Conservation (phyloP, 2,888 invertebrate genomes). For the Polietes domitor region DNA sequence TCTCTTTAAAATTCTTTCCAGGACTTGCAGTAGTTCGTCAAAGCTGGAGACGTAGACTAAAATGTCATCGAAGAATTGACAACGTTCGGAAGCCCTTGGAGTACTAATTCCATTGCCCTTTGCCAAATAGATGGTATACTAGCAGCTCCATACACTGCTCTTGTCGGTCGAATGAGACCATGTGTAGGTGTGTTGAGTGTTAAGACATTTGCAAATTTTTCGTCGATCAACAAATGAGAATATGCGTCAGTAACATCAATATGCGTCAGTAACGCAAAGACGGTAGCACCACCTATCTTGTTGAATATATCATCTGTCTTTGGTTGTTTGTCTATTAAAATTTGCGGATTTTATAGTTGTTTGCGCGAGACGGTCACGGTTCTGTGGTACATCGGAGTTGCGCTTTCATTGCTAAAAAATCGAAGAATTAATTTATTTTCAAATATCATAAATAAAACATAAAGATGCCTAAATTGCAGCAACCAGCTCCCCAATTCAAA, state of each 20-base stretch:
- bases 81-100: constrained; percentile 44
- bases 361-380: no score
- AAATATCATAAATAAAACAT: constrained; percentile 9
- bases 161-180: no score
- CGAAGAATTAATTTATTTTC: no score
- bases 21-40: constrained; percentile 35
- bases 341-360: constrained; percentile 60
- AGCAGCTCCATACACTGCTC: constrained; percentile 44
- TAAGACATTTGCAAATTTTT: constrained; percentile 38
- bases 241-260: constrained; percentile 58
- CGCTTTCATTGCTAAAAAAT: no score
- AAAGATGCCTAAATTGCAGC: constrained; percentile 78
- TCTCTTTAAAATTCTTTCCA: neutral
- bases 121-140: constrained; percentile 59
- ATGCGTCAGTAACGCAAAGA: constrained; percentile 44
- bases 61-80: constrained; percentile 51
- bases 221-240: constrained; percentile 47
- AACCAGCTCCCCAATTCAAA: constrained; percentile 90
- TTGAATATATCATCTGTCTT: constrained; percentile 29
- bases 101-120: constrained; percentile 40
- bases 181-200: no score
- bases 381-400: no score
- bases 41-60: constrained; percentile 50
- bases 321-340: constrained; percentile 52
- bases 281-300: constrained; percentile 18